These are phyloP conservation scores for Leucoraja ocellata DNA, from an alignment of 2,797 vertebrate genomes.

Conservation along the genomic window DNA sequence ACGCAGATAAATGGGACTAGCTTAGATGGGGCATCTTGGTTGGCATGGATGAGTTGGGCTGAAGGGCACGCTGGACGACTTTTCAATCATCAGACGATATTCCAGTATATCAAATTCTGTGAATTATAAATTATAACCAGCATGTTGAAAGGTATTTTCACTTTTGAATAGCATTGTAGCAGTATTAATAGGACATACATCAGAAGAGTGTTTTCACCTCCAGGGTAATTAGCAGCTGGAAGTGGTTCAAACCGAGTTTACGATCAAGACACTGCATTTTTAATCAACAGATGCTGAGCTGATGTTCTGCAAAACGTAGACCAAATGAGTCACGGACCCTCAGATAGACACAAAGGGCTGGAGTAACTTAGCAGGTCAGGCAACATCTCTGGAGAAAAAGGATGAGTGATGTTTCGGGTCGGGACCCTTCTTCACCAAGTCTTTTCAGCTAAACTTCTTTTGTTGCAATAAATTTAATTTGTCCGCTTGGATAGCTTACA, in stretches of 20 bases:
- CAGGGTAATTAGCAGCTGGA: background rate
- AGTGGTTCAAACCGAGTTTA: background rate
- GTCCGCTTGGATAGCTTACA: no score
- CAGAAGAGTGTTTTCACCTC: background rate
- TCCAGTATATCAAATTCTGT: background rate
- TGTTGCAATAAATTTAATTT: background rate
- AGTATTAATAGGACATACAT: background rate
- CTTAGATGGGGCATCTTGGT: no score
- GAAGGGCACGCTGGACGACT: no score
- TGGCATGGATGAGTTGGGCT: no score
- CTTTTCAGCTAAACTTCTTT: background rate
- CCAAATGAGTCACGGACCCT: background rate
- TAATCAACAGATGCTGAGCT: background rate
- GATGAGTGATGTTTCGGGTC: no score
- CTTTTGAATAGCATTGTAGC: background rate
- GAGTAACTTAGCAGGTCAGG: no score
- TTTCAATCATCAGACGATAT: background rate
- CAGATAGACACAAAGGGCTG: no score
- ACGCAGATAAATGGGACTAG: no score
- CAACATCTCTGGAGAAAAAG: no score
- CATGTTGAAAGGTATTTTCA: background rate
- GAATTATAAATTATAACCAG: background rate
- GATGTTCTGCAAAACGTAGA: background rate
- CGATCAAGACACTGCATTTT: background rate
- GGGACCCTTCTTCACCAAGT: no score